A percentile compares a stretch with the other conserved stretches of the same genome.
phyloP scores from a whole-genome alignment of 2,113 vertebrate species.

The Sinocyclocheilus anshuiensis region DNA sequence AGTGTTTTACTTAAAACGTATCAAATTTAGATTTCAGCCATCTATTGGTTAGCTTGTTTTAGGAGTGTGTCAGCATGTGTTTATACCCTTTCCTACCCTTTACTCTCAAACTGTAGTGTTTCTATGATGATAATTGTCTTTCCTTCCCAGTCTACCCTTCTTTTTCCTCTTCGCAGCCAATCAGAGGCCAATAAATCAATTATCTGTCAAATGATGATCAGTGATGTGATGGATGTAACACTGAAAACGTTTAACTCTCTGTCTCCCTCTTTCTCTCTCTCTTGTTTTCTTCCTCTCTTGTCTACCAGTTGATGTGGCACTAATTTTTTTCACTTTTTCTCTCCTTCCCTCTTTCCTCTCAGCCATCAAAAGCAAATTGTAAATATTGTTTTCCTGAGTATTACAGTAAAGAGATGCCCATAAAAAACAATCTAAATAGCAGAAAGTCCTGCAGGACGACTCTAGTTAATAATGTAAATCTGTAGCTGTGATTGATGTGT shows the following conservation, averaged over 20 bases:
- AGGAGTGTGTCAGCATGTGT: slow-evolving; percentile 3
- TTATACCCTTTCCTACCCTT: not conserved
- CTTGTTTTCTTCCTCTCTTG: slow-evolving; percentile 19
- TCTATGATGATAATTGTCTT: slow-evolving; percentile 57
- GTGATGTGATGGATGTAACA: slow-evolving; percentile 12
- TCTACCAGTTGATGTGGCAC: slow-evolving; percentile 35
- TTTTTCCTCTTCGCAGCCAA: not conserved
- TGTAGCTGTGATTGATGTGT: slow-evolving; percentile 54
- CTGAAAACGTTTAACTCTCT: slow-evolving; percentile 17
- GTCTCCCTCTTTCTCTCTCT: slow-evolving; percentile 14
- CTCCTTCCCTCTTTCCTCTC: slow-evolving; percentile 23
- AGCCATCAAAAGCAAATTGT: slow-evolving; percentile 5
- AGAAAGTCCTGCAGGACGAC: not conserved
- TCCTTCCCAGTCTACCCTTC: slow-evolving; percentile 16
- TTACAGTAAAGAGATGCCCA: not conserved
- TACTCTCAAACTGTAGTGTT: not conserved
- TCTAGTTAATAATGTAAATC: slow-evolving; percentile 18
- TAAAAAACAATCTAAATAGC: not conserved
- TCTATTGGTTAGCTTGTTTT: not conserved
- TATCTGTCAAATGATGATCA: not conserved
- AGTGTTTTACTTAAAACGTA: not conserved
- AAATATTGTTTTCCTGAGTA: slow-evolving; percentile 11
- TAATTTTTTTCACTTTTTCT: slow-evolving; percentile 27
- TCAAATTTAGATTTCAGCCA: not conserved
- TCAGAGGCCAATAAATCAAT: not conserved